Evolutionary conservation across 2,797 vertebrate species (phyloP).

Genomic region (Bryconaethiops microstoma): DNA sequence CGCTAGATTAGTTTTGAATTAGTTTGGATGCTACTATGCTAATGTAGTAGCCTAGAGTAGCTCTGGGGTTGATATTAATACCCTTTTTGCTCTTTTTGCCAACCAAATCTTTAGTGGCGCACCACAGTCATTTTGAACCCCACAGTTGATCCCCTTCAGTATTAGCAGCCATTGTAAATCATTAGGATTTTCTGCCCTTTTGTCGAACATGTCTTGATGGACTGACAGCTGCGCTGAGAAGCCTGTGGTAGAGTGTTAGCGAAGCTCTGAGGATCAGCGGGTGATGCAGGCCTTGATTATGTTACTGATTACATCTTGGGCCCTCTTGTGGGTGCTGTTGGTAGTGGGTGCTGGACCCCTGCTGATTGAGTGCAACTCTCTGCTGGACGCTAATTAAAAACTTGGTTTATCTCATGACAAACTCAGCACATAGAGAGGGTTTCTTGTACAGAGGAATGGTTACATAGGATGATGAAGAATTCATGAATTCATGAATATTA

Average conservation of each 20-base stretch:
- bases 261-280: neutral
- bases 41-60: too few species aligned
- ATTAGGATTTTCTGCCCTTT: neutral
- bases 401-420: conserved; percentile 14
- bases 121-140: too few species aligned
- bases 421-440: neutral
- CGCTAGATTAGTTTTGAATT: too few species aligned
- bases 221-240: neutral
- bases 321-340: neutral
- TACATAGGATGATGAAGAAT: neutral
- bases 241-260: neutral
- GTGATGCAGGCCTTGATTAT: conserved; percentile 1
- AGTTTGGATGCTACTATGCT: too few species aligned
- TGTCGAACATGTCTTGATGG: neutral
- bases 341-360: neutral
- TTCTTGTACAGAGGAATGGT: neutral
- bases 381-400: neutral
- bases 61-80: too few species aligned
- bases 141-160: too few species aligned
- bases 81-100: too few species aligned
- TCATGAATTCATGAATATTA: neutral
- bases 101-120: too few species aligned
- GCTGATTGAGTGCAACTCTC: neutral
- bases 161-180: too few species aligned
- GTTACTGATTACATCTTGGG: conserved; percentile 15